phyloP scores from a whole-genome alignment of 1,140 invertebrate species.

The Drosophila micromelanica region DNA sequence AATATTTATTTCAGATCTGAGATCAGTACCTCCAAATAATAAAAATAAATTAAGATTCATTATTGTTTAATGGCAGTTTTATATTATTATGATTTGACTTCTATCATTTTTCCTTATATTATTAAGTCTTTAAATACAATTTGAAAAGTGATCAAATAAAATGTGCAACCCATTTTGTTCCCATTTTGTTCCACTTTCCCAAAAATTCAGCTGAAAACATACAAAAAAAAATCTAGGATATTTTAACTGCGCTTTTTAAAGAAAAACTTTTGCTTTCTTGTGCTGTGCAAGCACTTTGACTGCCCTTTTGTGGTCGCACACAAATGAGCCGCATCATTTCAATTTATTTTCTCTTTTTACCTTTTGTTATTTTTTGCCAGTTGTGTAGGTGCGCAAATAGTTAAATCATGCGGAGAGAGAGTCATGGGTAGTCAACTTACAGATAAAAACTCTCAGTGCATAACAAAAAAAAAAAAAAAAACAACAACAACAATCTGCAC shows the following conservation, averaged over 20 bases:
- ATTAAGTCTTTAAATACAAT: too few species aligned
- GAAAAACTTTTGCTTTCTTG: neutral
- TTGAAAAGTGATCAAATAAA: too few species aligned
- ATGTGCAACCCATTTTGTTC: too few species aligned
- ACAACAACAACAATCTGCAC: conserved; percentile 38
- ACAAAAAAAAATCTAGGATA: conserved; percentile 4
- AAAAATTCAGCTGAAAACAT: too few species aligned
- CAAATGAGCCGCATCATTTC: conserved; percentile 80
- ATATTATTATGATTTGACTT: too few species aligned
- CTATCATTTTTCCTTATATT: too few species aligned
- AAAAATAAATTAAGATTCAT: too few species aligned
- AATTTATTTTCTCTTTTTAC: conserved; percentile 12
- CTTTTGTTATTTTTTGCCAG: conserved; percentile 7
- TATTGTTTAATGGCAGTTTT: too few species aligned
- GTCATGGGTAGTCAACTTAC: conserved; percentile 22
- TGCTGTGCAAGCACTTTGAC: neutral
- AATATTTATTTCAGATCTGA: too few species aligned
- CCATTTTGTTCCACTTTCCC: too few species aligned
- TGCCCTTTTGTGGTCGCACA: conserved; percentile 62
- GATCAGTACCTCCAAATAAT: too few species aligned
- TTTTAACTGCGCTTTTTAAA: neutral
- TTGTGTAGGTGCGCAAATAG: conserved; percentile 43
- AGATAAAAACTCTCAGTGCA: conserved; percentile 36
- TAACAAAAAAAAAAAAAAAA: conserved; percentile 29
- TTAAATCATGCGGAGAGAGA: conserved; percentile 29